phyloP scores from a whole-genome alignment of 1,140 invertebrate species.

The Trinorchestia longiramus region DNA sequence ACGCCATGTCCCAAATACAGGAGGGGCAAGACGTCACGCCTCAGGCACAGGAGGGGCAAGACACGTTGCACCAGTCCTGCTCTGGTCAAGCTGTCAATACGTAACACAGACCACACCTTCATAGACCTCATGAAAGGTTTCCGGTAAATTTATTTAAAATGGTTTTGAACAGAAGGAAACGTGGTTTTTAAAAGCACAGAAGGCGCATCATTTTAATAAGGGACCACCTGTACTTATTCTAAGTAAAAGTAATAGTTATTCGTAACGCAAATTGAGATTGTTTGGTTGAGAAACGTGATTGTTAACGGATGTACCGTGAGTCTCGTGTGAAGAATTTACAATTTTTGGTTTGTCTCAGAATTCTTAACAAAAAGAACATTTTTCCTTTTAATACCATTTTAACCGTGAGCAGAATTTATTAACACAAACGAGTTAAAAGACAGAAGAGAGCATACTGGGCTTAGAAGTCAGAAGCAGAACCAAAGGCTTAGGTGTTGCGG shows the following conservation, averaged over 20 bases:
- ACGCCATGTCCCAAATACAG: no score
- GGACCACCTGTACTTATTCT: not conserved
- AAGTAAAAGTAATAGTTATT: not conserved
- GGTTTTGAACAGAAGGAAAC: not conserved
- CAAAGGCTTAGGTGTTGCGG: no score
- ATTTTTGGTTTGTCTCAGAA: no score
- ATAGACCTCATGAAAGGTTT: not conserved
- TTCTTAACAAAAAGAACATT: no score
- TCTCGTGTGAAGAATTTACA: no score
- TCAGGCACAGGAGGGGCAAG: not conserved
- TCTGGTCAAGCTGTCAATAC: not conserved
- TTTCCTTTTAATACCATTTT: not conserved
- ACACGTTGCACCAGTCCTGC: no score
- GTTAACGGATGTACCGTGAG: no score
- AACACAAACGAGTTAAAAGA: not conserved
- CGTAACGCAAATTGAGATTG: not conserved
- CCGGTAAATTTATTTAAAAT: not conserved
- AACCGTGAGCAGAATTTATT: not conserved
- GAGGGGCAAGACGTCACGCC: no score
- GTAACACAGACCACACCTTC: not conserved
- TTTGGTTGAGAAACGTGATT: not conserved
- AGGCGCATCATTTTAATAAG: not conserved
- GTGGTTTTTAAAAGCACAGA: not conserved
- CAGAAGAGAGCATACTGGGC: no score
- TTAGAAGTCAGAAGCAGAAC: not conserved